Evolutionary conservation across 2,888 invertebrate genomes (phyloP).

Genomic region (Hypena proboscidalis): DNA sequence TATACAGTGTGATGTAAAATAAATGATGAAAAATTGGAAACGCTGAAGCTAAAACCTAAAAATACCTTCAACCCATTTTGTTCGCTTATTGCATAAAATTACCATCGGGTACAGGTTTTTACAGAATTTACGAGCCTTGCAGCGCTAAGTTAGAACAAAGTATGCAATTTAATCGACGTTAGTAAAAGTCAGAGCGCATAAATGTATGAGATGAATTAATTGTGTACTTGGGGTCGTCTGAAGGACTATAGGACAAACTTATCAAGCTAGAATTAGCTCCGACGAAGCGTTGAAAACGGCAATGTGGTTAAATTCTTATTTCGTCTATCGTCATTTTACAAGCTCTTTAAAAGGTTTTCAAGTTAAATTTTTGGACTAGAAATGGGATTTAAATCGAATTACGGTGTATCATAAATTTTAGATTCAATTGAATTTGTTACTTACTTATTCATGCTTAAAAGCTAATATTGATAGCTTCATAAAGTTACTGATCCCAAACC

Average conservation of each 20-base stretch:
- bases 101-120: slow-evolving; percentile 1
- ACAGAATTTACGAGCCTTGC: background rate
- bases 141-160: slow-evolving; percentile 14
- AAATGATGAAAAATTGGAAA: too few relatives aligned
- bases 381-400: slow-evolving; percentile 15
- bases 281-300: background rate
- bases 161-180: slow-evolving; percentile 22
- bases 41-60: background rate
- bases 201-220: slow-evolving; percentile 23
- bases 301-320: slow-evolving; percentile 16
- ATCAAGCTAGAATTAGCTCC: slow-evolving; percentile 15
- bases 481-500: too few relatives aligned
- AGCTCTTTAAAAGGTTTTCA: slow-evolving; percentile 8
- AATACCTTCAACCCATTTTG: slow-evolving; percentile 1
- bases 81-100: slow-evolving; percentile 6
- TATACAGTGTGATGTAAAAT: too few relatives aligned
- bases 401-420: slow-evolving; percentile 5
- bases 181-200: slow-evolving; percentile 8
- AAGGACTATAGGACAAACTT: slow-evolving; percentile 28
- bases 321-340: slow-evolving; percentile 9
- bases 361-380: slow-evolving; percentile 9
- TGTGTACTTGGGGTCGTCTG: slow-evolving; percentile 39
- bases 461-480: too few relatives aligned
- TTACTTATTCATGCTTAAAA: too few relatives aligned
- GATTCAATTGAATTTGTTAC: too few relatives aligned